Conservation (phyloP, 2,888 invertebrate species). For the Cerastis leucographa region DNA sequence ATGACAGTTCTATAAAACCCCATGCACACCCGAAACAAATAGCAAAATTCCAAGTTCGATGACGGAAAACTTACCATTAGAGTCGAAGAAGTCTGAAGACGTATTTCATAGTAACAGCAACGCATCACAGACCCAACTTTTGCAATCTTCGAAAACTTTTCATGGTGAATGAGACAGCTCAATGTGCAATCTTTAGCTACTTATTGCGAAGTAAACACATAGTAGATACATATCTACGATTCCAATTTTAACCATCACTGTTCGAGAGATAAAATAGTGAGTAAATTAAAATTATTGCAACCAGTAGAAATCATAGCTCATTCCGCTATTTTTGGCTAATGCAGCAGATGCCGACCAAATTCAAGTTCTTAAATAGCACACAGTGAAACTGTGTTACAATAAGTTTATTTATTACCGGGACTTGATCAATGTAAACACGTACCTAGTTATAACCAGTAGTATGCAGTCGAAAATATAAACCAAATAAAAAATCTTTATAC, state of each 20-base stretch:
- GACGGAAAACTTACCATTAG: slow-evolving; percentile 78
- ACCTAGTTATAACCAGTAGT: slow-evolving; percentile 24
- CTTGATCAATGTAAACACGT: slow-evolving; percentile 14
- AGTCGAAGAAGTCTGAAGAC: slow-evolving; percentile 66
- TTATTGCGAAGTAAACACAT: slow-evolving; percentile 52
- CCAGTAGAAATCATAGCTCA: slow-evolving; percentile 36
- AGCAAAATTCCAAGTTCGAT: slow-evolving; percentile 74
- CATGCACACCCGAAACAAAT: slow-evolving; percentile 78
- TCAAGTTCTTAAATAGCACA: slow-evolving; percentile 31
- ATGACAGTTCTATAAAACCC: slow-evolving; percentile 69
- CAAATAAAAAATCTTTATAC: slow-evolving; percentile 22
- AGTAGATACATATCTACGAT: slow-evolving; percentile 48
- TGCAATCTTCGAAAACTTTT: slow-evolving; percentile 75
- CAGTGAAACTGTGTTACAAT: slow-evolving; percentile 29
- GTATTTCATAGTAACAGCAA: slow-evolving; percentile 63
- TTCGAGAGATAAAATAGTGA: slow-evolving; percentile 36
- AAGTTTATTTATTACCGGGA: slow-evolving; percentile 26
- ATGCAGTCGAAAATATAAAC: slow-evolving; percentile 24
- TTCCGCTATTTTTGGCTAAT: slow-evolving; percentile 23
- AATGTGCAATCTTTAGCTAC: slow-evolving; percentile 55
- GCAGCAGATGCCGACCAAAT: slow-evolving; percentile 33
- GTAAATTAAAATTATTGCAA: slow-evolving; percentile 43
- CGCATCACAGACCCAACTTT: slow-evolving; percentile 68
- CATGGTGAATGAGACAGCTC: slow-evolving; percentile 69
- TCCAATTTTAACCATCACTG: slow-evolving; percentile 53